These are phyloP conservation scores for Formica selysi DNA, from an alignment of 1,140 invertebrate genomes.

Conservation along the genomic window DNA sequence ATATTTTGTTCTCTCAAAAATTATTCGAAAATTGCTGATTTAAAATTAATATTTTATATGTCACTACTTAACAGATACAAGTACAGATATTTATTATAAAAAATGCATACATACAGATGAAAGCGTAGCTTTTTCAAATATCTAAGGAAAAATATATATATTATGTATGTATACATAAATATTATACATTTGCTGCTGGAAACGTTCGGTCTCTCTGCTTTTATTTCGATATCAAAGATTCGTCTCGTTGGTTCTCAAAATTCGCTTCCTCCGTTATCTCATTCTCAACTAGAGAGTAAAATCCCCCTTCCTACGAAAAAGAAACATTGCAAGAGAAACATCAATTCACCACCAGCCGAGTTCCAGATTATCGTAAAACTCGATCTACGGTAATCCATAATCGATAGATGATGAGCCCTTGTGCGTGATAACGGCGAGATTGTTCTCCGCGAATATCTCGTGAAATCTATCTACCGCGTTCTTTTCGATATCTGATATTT, in stretches of 20 bases:
- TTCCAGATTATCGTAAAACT: constrained; percentile 34
- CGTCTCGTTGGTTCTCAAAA: constrained; percentile 20
- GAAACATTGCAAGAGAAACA: constrained; percentile 28
- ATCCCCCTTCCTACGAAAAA: background rate
- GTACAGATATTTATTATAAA: background rate
- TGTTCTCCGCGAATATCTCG: constrained; percentile 32
- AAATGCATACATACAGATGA: background rate
- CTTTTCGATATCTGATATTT: constrained; percentile 39
- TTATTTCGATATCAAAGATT: constrained; percentile 39
- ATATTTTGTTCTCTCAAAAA: background rate
- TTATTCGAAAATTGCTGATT: background rate
- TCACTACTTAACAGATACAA: background rate
- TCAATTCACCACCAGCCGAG: constrained; percentile 16
- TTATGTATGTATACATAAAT: too few relatives aligned
- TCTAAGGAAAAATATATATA: background rate
- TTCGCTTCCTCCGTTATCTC: constrained; percentile 25
- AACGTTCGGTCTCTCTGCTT: background rate
- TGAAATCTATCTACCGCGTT: constrained; percentile 24
- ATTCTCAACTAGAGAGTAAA: constrained; percentile 35
- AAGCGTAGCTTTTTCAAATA: background rate
- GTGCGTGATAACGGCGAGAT: constrained; percentile 31
- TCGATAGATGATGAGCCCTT: constrained; percentile 21
- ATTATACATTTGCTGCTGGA: background rate
- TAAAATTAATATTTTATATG: background rate
- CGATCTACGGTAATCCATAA: constrained; percentile 45